These are phyloP conservation scores for Cloeon dipterum DNA, from an alignment of 2,888 invertebrate genomes.

Conservation along the genomic window DNA sequence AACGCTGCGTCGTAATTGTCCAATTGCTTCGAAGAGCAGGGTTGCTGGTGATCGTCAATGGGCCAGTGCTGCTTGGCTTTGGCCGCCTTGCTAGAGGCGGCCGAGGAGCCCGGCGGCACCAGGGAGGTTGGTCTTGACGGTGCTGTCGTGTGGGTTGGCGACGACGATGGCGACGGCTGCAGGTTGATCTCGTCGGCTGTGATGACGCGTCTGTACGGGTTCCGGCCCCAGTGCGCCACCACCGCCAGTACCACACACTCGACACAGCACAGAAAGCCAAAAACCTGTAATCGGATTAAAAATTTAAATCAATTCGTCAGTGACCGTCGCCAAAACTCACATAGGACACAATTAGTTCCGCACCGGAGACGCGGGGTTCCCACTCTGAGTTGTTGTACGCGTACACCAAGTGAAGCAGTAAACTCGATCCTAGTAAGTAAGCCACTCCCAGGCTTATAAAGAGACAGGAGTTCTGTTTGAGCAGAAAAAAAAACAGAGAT, in stretches of 20 bases:
- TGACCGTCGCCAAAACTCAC: conserved; percentile 22
- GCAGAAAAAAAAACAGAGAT: too few relatives aligned
- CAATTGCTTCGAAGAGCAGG: background rate
- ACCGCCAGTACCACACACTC: conserved; percentile 32
- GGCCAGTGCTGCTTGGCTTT: background rate
- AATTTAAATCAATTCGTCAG: background rate
- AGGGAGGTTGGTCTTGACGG: background rate
- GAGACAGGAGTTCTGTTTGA: conserved; percentile 42
- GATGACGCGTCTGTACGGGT: background rate
- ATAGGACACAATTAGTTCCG: conserved; percentile 39
- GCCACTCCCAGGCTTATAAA: conserved; percentile 47
- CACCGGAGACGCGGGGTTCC: conserved; percentile 48
- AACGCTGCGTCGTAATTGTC: background rate
- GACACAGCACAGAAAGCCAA: conserved; percentile 34
- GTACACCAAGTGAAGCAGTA: conserved; percentile 36
- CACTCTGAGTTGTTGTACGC: conserved; percentile 28
- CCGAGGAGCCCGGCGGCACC: background rate
- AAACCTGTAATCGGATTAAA: conserved; percentile 20
- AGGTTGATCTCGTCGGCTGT: background rate
- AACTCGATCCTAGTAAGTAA: conserved; percentile 42
- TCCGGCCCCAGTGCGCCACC: conserved; percentile 27
- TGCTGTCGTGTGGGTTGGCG: background rate
- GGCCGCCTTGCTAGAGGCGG: background rate
- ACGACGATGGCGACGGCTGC: background rate
- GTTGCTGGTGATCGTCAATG: conserved; percentile 1